Evolutionary conservation across 2,113 vertebrate genomes (phyloP).

Genomic region (Eclectus roratus): DNA sequence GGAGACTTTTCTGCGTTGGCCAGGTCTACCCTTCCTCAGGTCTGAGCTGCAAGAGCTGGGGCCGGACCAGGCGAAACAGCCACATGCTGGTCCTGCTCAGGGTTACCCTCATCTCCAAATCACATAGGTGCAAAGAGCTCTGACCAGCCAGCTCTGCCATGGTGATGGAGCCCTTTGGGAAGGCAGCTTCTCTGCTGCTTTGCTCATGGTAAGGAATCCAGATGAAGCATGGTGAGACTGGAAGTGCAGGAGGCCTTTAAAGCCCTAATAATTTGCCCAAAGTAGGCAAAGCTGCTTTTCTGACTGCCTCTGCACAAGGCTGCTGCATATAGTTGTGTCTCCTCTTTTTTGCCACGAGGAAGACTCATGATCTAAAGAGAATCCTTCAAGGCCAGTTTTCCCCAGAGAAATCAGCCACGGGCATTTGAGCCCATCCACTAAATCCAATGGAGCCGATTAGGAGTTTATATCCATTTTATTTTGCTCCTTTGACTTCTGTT

Average conservation of each 20-base stretch:
- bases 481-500: constrained; percentile 28
- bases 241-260: not conserved
- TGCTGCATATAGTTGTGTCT: not conserved
- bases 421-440: not conserved
- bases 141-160: rapidly evolving
- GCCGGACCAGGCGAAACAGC: not conserved
- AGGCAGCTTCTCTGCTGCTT: not conserved
- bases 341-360: not conserved
- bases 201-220: not conserved
- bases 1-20: not conserved
- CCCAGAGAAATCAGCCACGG: not conserved
- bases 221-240: not conserved
- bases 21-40: not conserved
- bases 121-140: not conserved
- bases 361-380: not conserved
- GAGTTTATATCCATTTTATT: constrained; percentile 20
- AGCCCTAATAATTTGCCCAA: not conserved
- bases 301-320: not conserved
- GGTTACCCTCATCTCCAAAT: not conserved
- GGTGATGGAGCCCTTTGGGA: rapidly evolving
- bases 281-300: not conserved
- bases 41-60: rapidly evolving
- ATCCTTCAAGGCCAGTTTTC: not conserved
- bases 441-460: not conserved
- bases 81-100: not conserved